Conservation (phyloP, 2,888 invertebrate genomes). For the Eubasilissa splendida region DNA sequence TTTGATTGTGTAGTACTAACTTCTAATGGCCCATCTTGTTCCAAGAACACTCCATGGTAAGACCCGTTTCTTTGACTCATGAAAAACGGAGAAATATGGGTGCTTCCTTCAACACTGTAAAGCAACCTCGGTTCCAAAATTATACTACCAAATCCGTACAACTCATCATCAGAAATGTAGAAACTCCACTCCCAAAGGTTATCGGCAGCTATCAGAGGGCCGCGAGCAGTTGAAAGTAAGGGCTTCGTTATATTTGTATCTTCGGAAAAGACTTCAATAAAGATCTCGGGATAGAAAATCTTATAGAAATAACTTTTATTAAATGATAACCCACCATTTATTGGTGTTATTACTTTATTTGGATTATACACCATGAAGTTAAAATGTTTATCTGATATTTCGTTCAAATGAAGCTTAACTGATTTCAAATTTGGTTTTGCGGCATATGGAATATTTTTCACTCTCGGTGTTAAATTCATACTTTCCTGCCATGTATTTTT, state of each 20-base stretch:
- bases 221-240: constrained; percentile 50
- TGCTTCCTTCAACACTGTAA: constrained; percentile 40
- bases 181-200: constrained; percentile 55
- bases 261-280: constrained; percentile 61
- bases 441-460: constrained; percentile 64
- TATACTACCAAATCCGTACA: constrained; percentile 52
- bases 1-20: constrained; percentile 35
- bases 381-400: constrained; percentile 65
- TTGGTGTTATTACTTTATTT: constrained; percentile 53
- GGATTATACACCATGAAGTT: constrained; percentile 65
- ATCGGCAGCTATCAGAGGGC: constrained; percentile 49
- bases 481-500: constrained; percentile 65
- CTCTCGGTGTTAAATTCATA: constrained; percentile 63
- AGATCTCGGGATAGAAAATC: constrained; percentile 64
- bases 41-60: constrained; percentile 52
- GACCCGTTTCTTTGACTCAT: constrained; percentile 53
- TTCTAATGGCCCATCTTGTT: constrained; percentile 47
- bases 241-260: constrained; percentile 41
- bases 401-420: constrained; percentile 65
- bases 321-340: constrained; percentile 61
- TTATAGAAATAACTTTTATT: constrained; percentile 63
- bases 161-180: constrained; percentile 45
- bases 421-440: constrained; percentile 62
- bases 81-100: constrained; percentile 41
- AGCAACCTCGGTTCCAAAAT: constrained; percentile 41